Percentiles rank a stretch among this genome's conserved stretches.
Conservation (phyloP, 92 coral and sea anemone genomes). For the Scolanthus callimorphus region DNA sequence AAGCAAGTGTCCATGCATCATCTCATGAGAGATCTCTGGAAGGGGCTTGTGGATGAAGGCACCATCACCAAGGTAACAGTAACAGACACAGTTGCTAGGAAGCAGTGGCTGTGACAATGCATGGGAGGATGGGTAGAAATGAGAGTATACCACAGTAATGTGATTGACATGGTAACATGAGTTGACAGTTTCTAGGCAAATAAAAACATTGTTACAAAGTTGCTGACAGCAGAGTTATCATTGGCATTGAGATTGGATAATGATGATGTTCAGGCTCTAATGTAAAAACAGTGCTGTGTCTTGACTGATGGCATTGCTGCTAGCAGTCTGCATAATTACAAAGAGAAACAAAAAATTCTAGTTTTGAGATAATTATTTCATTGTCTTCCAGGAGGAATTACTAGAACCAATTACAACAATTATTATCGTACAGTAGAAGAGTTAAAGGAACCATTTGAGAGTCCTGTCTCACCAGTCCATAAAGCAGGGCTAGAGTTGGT, state of each 20-base stretch:
- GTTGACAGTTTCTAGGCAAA: too few relatives aligned
- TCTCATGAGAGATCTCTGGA: slow-evolving; percentile 36
- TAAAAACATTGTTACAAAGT: too few relatives aligned
- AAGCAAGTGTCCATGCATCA: slow-evolving; percentile 19
- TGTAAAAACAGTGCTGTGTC: too few relatives aligned
- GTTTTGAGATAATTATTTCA: background rate
- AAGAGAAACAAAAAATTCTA: too few relatives aligned
- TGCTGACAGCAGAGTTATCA: too few relatives aligned
- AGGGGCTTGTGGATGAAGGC: slow-evolving; percentile 41
- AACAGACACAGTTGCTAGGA: too few relatives aligned
- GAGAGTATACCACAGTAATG: background rate
- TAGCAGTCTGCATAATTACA: too few relatives aligned
- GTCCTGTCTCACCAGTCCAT: slow-evolving; percentile 9
- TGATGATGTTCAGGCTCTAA: too few relatives aligned
- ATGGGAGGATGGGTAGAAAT: background rate
- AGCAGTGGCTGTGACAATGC: background rate
- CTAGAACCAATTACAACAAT: slow-evolving; percentile 8
- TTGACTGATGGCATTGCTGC: too few relatives aligned
- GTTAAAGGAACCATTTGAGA: slow-evolving; percentile 28
- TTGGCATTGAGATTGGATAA: too few relatives aligned
- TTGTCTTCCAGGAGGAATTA: slow-evolving; percentile 29
- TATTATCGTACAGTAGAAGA: slow-evolving; percentile 13
- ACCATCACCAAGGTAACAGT: slow-evolving; percentile 37
- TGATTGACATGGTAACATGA: background rate
- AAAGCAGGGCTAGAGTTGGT: slow-evolving; percentile 40